Conservation (phyloP, 1,140 invertebrate species). For the Anastrepha obliqua region DNA sequence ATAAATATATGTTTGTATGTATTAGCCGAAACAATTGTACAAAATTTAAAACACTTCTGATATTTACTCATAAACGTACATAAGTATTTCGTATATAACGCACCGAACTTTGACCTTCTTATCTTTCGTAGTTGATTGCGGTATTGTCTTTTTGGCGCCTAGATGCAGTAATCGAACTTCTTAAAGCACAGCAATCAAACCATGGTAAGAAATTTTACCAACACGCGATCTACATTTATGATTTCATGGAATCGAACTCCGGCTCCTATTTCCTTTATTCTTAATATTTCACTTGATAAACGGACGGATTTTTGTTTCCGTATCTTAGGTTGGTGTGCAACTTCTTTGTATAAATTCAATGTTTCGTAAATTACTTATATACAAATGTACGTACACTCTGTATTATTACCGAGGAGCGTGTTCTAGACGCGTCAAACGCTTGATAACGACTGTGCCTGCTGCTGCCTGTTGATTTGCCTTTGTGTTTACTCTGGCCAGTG, state of each 20-base stretch:
- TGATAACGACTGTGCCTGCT: conserved; percentile 46
- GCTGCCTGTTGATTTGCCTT: conserved; percentile 25
- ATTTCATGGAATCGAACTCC: no score
- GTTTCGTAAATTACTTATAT: background rate
- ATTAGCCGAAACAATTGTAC: no score
- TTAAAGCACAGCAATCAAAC: background rate
- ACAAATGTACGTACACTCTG: background rate
- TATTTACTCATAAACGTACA: no score
- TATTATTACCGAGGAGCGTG: background rate
- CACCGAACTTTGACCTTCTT: conserved; percentile 36
- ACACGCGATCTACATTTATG: background rate
- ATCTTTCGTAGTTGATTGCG: conserved; percentile 25
- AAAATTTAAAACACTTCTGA: no score
- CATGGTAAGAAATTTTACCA: background rate
- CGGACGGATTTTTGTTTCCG: background rate
- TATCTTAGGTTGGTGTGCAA: background rate
- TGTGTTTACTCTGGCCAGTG: conserved; percentile 23
- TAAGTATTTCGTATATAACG: no score
- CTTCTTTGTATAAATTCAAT: background rate
- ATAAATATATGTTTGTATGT: no score
- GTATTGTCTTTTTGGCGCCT: background rate
- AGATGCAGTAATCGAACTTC: background rate
- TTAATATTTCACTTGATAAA: background rate
- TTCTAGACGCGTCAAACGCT: conserved; percentile 28
- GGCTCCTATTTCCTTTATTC: no score